These are phyloP conservation scores for Bugula neritina DNA, from an alignment of 2,888 invertebrate species.

Conservation along the genomic window DNA sequence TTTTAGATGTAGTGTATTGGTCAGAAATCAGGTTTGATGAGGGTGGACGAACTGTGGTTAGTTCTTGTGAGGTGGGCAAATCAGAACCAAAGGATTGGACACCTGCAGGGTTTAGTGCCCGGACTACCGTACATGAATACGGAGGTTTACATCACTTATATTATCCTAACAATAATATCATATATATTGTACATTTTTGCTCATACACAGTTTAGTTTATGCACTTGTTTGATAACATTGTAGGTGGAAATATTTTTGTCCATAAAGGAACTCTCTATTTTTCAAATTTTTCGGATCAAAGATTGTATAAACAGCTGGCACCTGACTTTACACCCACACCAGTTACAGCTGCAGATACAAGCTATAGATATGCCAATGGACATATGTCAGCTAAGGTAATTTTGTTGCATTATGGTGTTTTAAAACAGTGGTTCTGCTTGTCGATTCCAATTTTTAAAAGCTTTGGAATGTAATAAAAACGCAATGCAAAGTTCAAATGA, in stretches of 20 bases:
- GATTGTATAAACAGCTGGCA: conserved; percentile 40
- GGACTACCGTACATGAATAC: conserved; percentile 54
- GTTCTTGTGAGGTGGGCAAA: conserved; percentile 36
- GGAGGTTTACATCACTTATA: too few species aligned
- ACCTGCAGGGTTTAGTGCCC: conserved; percentile 42
- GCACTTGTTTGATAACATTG: too few species aligned
- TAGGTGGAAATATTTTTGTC: conserved; percentile 44
- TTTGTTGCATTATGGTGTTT: too few species aligned
- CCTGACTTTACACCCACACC: conserved; percentile 35
- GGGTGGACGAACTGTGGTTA: conserved; percentile 44
- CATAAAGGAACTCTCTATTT: conserved; percentile 44
- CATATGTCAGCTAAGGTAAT: neutral
- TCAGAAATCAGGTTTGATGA: conserved; percentile 43
- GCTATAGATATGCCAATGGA: neutral
- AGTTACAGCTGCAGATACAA: conserved; percentile 31
- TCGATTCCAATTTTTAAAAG: too few species aligned
- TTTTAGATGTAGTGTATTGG: conserved; percentile 46
- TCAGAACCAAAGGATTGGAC: conserved; percentile 36
- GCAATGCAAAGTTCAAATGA: too few species aligned
- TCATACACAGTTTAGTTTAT: too few species aligned
- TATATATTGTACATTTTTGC: too few species aligned
- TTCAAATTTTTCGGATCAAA: conserved; percentile 46
- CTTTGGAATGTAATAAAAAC: too few species aligned
- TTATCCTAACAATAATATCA: too few species aligned
- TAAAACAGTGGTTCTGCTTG: too few species aligned